Percentiles rank a stretch among this genome's conserved stretches.
Conservation (phyloP, 2,797 vertebrate species). For the Acridotheres tristis region DNA sequence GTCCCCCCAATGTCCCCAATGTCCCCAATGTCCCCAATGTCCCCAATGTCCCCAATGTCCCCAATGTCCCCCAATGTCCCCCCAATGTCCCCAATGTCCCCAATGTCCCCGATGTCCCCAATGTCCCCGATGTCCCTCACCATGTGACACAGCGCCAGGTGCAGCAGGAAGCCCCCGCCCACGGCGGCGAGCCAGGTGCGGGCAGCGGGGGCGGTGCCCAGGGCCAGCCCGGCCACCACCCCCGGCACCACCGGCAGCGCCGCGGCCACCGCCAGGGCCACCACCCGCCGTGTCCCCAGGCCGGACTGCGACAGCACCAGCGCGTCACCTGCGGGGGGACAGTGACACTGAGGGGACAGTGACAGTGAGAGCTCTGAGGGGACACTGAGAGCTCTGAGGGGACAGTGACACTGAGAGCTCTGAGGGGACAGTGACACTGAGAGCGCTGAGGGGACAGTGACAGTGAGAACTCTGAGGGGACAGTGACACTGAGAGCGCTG, state of each 20-base stretch:
- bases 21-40: too few relatives aligned
- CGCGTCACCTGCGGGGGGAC: background rate
- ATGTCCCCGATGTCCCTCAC: background rate
- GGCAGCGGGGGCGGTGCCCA: background rate
- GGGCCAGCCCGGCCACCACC: background rate
- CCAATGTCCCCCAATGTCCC: too few relatives aligned
- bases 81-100: background rate
- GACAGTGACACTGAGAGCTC: too few relatives aligned
- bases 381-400: too few relatives aligned
- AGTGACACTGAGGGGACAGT: background rate
- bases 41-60: background rate
- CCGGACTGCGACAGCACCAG: background rate
- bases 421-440: too few relatives aligned
- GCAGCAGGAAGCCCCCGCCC: background rate
- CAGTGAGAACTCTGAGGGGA: too few relatives aligned
- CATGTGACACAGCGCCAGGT: background rate
- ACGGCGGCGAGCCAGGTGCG: background rate
- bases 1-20: too few relatives aligned
- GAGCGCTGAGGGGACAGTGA: too few relatives aligned
- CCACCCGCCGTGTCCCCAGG: background rate
- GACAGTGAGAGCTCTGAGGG: too few relatives aligned
- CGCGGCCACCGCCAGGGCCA: background rate
- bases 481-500: too few relatives aligned
- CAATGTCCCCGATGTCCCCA: too few relatives aligned
- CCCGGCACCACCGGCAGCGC: background rate